Conservation (phyloP, 1,140 invertebrate species). For the Papilio helenus region DNA sequence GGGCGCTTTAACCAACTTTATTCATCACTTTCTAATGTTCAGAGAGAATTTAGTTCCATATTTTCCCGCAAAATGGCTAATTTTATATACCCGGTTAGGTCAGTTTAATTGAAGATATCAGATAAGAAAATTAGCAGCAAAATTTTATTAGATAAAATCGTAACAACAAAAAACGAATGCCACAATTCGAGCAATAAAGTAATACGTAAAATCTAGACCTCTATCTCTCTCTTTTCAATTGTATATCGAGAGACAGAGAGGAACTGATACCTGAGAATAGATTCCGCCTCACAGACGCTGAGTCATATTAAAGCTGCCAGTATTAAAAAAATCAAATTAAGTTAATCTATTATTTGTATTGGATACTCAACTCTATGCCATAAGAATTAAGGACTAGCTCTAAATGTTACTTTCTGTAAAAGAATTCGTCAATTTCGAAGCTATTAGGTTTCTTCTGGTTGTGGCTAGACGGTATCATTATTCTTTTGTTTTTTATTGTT, state of each 20-base stretch:
- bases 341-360: neutral
- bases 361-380: neutral
- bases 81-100: too few relatives aligned
- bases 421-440: slow-evolving; percentile 56
- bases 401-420: slow-evolving; percentile 51
- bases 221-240: slow-evolving; percentile 15
- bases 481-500: slow-evolving; percentile 39
- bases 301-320: slow-evolving; percentile 45
- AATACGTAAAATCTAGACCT: neutral
- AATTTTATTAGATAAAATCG: too few relatives aligned
- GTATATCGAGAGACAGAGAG: slow-evolving; percentile 19
- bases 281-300: slow-evolving; percentile 51
- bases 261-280: slow-evolving; percentile 42
- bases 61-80: too few relatives aligned
- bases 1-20: too few relatives aligned
- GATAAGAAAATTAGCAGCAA: too few relatives aligned
- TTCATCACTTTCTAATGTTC: too few relatives aligned
- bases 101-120: too few relatives aligned
- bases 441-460: slow-evolving; percentile 50
- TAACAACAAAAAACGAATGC: neutral
- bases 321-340: slow-evolving; percentile 43
- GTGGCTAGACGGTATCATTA: slow-evolving; percentile 47
- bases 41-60: too few relatives aligned
- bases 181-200: neutral
- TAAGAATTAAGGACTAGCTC: neutral